These are phyloP conservation scores for Scaeva pyrastri DNA, from an alignment of 2,888 invertebrate genomes.

Conservation along the genomic window DNA sequence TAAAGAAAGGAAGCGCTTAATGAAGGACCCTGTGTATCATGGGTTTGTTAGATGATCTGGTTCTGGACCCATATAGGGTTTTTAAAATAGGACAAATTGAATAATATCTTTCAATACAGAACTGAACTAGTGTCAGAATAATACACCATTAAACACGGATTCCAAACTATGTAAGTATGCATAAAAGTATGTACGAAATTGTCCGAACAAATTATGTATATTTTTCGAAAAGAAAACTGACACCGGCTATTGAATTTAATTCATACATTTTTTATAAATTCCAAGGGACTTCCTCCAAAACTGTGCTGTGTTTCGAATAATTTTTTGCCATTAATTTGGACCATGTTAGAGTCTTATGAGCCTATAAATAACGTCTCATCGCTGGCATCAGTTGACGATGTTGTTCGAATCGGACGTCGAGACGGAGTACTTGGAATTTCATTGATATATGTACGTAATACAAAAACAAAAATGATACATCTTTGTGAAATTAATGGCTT, in stretches of 20 bases:
- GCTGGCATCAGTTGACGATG: conserved; percentile 32
- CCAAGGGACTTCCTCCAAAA: neutral
- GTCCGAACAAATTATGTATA: neutral
- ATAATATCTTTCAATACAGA: too few relatives aligned
- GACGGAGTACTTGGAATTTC: conserved; percentile 51
- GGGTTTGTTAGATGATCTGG: too few relatives aligned
- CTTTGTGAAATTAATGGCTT: conserved; percentile 56
- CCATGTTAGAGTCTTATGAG: neutral
- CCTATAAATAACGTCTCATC: conserved; percentile 34
- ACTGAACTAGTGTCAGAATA: neutral
- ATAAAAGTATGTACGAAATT: neutral
- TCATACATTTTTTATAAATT: neutral
- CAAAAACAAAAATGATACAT: conserved; percentile 58
- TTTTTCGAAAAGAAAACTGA: neutral
- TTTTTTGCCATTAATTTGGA: conserved; percentile 23
- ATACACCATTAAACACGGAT: neutral
- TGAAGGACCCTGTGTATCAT: too few relatives aligned
- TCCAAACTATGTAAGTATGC: neutral
- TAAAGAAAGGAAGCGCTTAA: too few relatives aligned
- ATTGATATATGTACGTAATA: conserved; percentile 27
- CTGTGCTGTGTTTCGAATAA: neutral
- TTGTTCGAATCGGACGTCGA: too few relatives aligned
- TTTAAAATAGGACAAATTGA: too few relatives aligned
- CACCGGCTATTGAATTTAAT: neutral
- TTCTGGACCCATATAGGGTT: too few relatives aligned